A percentile compares a stretch with the other conserved stretches of the same genome.
phyloP scores from a whole-genome alignment of 1,140 invertebrate species.

The Euglossa dilemma region DNA sequence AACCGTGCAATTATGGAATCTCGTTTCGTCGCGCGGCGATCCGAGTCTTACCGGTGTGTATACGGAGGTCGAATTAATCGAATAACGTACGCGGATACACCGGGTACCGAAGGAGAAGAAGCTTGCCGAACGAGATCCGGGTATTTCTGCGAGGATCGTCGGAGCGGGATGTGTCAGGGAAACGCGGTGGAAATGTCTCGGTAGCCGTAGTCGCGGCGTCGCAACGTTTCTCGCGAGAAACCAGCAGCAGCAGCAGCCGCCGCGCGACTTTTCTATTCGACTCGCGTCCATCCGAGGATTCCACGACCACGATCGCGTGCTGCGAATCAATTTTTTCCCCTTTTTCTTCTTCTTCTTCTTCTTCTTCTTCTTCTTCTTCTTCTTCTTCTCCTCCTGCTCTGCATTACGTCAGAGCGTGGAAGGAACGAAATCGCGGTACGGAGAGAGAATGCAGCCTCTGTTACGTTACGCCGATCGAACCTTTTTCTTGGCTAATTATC shows the following conservation, averaged over 20 bases:
- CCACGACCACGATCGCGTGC: neutral
- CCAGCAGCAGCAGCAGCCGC: no score
- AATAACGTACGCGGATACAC: no score
- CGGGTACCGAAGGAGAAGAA: neutral
- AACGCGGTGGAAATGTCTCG: no score
- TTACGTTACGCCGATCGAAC: conserved; percentile 6
- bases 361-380: neutral
- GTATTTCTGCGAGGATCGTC: no score
- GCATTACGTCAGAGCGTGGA: neutral
- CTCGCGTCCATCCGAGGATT: no score
- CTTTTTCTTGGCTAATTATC: conserved; percentile 44
- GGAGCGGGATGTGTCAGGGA: no score
- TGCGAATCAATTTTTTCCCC: neutral
- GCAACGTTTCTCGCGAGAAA: no score
- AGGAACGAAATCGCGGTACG: conserved; percentile 17
- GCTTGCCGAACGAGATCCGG: no score
- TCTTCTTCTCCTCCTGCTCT: no score
- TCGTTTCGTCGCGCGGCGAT: conserved; percentile 24
- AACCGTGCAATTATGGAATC: conserved; percentile 4
- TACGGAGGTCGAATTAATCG: neutral
- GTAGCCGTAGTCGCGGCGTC: no score
- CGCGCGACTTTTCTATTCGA: neutral
- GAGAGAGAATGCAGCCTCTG: neutral
- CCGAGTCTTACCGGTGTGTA: conserved; percentile 16
- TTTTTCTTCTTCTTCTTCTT: neutral